Conservation (phyloP, 2,888 invertebrate genomes). For the Falcaria lacertinaria region DNA sequence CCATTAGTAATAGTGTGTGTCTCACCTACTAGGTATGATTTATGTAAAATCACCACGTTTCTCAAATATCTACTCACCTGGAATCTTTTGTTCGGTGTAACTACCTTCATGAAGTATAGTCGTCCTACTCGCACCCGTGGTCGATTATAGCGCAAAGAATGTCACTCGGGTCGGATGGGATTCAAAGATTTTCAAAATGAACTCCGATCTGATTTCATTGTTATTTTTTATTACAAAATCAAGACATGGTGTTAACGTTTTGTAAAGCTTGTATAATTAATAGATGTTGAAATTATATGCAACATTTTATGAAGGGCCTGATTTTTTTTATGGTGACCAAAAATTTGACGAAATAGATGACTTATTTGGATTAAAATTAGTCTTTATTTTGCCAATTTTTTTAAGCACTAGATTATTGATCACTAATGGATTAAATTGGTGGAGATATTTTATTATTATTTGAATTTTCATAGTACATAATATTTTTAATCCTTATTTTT, state of each 20-base stretch:
- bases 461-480: too few species aligned
- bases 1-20: slow-evolving; percentile 3
- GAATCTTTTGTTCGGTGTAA: slow-evolving; percentile 37
- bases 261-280: neutral
- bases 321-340: too few species aligned
- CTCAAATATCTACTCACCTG: slow-evolving; percentile 48
- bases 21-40: slow-evolving; percentile 6
- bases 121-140: slow-evolving; percentile 21
- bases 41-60: slow-evolving; percentile 21
- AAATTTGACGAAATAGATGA: too few species aligned
- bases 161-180: slow-evolving; percentile 22
- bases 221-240: slow-evolving; percentile 11
- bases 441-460: too few species aligned
- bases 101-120: slow-evolving; percentile 17
- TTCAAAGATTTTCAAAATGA: slow-evolving; percentile 29
- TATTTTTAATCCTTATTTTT: too few species aligned
- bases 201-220: slow-evolving; percentile 22
- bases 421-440: too few species aligned
- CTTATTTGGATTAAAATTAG: too few species aligned
- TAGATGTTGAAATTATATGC: neutral
- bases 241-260: neutral
- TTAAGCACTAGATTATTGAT: too few species aligned
- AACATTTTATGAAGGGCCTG: neutral
- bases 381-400: too few species aligned
- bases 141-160: slow-evolving; percentile 16